These are phyloP conservation scores for Silurus meridionalis DNA, from an alignment of 2,113 vertebrate genomes.

Conservation along the genomic window DNA sequence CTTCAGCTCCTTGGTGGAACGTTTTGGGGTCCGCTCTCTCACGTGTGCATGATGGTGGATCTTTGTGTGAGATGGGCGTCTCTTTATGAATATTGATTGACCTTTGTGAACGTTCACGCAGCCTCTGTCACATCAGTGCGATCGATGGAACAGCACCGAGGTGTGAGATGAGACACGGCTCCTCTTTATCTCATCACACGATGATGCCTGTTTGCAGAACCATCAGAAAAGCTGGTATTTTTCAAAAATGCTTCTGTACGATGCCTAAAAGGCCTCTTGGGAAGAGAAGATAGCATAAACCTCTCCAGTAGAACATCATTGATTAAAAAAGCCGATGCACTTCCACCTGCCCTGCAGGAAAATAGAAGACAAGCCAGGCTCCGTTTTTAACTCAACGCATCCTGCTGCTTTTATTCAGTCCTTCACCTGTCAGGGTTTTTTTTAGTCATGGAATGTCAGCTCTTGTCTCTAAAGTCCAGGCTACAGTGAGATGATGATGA, in stretches of 20 bases:
- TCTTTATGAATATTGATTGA: slow-evolving; percentile 34
- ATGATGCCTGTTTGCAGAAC: slow-evolving; percentile 52
- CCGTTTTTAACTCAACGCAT: slow-evolving; percentile 24
- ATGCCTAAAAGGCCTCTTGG: slow-evolving; percentile 57
- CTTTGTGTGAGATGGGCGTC: not conserved
- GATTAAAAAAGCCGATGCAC: slow-evolving; percentile 70
- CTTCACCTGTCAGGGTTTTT: slow-evolving; percentile 36
- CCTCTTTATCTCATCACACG: slow-evolving; percentile 57
- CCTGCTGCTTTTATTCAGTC: slow-evolving; percentile 33
- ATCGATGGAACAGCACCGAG: slow-evolving; percentile 47
- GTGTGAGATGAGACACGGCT: slow-evolving; percentile 43
- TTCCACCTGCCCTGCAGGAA: slow-evolving; percentile 53
- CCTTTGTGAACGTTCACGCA: slow-evolving; percentile 20
- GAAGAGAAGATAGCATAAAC: slow-evolving; percentile 46
- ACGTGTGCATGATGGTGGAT: not conserved
- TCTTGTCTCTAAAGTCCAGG: slow-evolving; percentile 6
- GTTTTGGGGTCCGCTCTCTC: not conserved
- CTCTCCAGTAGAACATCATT: slow-evolving; percentile 64
- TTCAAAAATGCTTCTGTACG: slow-evolving; percentile 40
- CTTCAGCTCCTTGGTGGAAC: not conserved
- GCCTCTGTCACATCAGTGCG: slow-evolving; percentile 46
- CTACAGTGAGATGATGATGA: not conserved
- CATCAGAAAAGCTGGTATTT: too few relatives aligned
- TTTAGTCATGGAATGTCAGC: not conserved
- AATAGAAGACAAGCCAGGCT: slow-evolving; percentile 53